Conservation (phyloP, 2,797 vertebrate genomes). For the Myotis findleyi region DNA sequence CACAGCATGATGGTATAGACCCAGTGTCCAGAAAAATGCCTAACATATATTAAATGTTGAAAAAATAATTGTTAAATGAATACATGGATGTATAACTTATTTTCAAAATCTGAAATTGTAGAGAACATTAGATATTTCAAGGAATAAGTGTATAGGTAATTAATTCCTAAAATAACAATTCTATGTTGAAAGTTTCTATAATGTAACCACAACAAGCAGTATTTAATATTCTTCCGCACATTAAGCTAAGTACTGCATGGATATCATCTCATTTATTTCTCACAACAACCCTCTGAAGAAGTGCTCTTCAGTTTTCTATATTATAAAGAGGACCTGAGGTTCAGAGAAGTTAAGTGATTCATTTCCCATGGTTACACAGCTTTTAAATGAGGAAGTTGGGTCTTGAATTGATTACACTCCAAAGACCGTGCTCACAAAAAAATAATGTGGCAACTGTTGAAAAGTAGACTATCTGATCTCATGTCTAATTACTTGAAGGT, state of each 20-base stretch:
- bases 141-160: neutral
- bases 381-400: neutral
- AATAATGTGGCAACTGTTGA: neutral
- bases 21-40: neutral
- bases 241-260: neutral
- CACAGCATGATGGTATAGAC: neutral
- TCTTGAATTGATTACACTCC: neutral
- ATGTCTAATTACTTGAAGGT: neutral
- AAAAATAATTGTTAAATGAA: conserved; percentile 34
- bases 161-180: conserved; percentile 15
- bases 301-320: neutral
- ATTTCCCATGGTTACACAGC: neutral
- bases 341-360: neutral
- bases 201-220: neutral
- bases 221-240: neutral
- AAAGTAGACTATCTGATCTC: neutral
- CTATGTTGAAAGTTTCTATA: neutral
- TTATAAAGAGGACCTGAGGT: neutral
- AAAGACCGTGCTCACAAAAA: neutral
- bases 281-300: neutral
- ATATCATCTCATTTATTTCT: neutral
- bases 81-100: neutral
- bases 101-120: neutral
- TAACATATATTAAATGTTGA: neutral
- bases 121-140: neutral